Evolutionary conservation across 2,797 vertebrate species (phyloP), one percentile per base, ranked within the genome.

Genomic region (Chrysocyon brachyurus): DNA sequence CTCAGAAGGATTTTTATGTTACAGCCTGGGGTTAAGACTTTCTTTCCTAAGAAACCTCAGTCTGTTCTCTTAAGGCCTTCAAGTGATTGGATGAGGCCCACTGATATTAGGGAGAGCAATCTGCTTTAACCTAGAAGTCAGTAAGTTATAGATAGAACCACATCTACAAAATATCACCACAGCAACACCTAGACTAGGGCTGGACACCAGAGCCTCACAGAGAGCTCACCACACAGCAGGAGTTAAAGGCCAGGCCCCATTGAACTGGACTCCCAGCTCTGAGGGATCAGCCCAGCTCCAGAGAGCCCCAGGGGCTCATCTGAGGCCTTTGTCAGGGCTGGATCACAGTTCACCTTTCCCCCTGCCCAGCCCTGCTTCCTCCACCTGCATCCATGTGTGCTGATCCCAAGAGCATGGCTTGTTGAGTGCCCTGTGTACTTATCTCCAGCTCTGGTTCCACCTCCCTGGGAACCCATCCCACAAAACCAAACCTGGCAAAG

Each of bases 131-230:
- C 6, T n/a, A 9, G 15, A 28, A 24, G 56, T 64, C 52, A 33
- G 3, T 22, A 8, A 36, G 15, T 28, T 46, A 49, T 21, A 21
- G 68, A 26, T 6, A 28, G 19, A 11, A 26, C 26, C 59, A 17
- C 16, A 2, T 46, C 28, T 11, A 1, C 33, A 24, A n/a, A 33
- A 4, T 3, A 15, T 17, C 28, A 4, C n/a, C 12, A 9, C 10
- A 31, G 2, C 46, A 46, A 14, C 24, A 9, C 52, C 31, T 12
- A 1, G 54, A 61, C 54, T 24, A 5, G 40, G 31, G 40, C 17
- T 28, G 73, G 59, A 36, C 5, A 12, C 56, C 17, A 6, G 22
- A 70, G 54, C 64, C 56, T 52, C 63, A 2, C 36, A 9, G 7
- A 36, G 21, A 12, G 11, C 16, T 68, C 56, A 15, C 31, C 54